phyloP scores from a whole-genome alignment of 2,797 vertebrate genomes.

The Lithobates sylvaticus region DNA sequence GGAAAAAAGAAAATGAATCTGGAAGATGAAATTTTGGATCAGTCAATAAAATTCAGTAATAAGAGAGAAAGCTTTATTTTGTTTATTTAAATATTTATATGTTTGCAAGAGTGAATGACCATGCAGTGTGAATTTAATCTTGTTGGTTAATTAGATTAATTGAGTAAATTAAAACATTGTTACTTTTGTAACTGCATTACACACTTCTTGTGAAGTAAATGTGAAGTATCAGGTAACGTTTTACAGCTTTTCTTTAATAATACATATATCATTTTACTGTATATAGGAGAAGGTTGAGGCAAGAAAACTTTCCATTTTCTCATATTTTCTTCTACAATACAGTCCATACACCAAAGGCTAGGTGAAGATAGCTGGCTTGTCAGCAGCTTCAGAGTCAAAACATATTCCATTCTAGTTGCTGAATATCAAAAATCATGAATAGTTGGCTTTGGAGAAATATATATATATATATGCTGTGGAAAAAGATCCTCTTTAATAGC shows the following conservation, averaged over 20 bases:
- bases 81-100: background rate
- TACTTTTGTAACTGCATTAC: slow-evolving; percentile 17
- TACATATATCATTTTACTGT: background rate
- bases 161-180: background rate
- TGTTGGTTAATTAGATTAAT: slow-evolving; percentile 27
- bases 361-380: slow-evolving; percentile 11
- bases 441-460: slow-evolving; percentile 24
- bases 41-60: background rate
- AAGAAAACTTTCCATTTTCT: slow-evolving; percentile 25
- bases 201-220: background rate
- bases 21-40: too few species aligned
- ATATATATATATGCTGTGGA: background rate
- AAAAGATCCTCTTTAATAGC: too few species aligned
- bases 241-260: background rate
- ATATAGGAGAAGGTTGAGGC: background rate
- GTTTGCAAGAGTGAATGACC: background rate
- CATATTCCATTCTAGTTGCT: slow-evolving; percentile 25
- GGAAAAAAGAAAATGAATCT: background rate
- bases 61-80: background rate
- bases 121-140: slow-evolving; percentile 13
- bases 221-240: background rate
- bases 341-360: background rate
- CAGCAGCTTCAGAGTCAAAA: background rate
- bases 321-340: background rate
- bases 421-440: slow-evolving; percentile 25